These are phyloP conservation scores for Bos taurus DNA, from an alignment of 2,113 vertebrate species.

Conservation along the genomic window DNA sequence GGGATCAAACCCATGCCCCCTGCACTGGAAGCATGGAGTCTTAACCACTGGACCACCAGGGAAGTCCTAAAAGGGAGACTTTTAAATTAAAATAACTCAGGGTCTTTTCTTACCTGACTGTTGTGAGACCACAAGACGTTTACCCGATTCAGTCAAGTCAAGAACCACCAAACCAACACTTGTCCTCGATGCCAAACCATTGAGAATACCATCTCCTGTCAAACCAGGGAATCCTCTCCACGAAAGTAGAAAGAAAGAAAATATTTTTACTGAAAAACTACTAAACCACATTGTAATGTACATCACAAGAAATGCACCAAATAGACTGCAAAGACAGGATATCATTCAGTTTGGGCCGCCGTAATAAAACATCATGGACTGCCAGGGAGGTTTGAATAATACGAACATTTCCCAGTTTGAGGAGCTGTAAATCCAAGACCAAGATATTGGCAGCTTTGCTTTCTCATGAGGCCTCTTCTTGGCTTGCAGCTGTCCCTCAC, in stretches of 20 bases:
- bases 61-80: background rate
- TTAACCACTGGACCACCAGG: background rate
- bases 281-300: background rate
- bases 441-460: background rate
- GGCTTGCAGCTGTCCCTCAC: background rate
- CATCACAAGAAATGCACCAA: background rate
- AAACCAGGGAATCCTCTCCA: background rate
- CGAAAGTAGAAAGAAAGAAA: background rate
- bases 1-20: background rate
- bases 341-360: background rate
- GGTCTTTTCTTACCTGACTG: background rate
- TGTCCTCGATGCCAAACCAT: background rate
- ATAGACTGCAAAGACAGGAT: background rate
- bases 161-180: background rate
- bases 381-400: background rate
- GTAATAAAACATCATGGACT: background rate
- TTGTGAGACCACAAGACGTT: background rate
- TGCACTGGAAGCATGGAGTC: background rate
- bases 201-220: background rate
- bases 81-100: background rate
- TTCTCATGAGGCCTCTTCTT: background rate
- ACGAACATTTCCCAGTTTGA: background rate
- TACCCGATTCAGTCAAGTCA: background rate
- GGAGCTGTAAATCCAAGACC: background rate
- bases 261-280: background rate